Evolutionary conservation across 2,797 vertebrate genomes (phyloP), one percentile per base, ranked within the genome.

Genomic region (Sebastolobus altivelis): DNA sequence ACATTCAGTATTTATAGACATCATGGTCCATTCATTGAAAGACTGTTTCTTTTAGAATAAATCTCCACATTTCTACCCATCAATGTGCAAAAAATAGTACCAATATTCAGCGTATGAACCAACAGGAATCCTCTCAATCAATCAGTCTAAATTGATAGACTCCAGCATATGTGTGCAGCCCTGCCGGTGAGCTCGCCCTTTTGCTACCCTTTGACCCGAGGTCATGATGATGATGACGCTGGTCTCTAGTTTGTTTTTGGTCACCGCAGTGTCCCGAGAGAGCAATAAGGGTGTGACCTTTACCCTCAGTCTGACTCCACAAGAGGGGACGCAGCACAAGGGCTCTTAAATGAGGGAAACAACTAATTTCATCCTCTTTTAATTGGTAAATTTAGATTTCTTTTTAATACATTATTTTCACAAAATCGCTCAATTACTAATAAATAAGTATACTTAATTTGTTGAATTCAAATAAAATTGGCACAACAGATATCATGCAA

Each of bases 211-310:
- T 81, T 89, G 88, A 92, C 88, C 86, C 8, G 25, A 77, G 88
- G 88, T 83, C 80, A 81, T 5, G 37, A 71, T 67, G 46, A 49
- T 49, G 71, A 89, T 79, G 49, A 82, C 66, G 60, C 80, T 37
- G 67, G 72, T 40, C 33, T 79, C 55, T 37, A 59, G 54, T 75
- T 86, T 87, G 83, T 80, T 86, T 86, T 59, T 75, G 88, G 84
- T 89, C 83, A 88, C 66, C 69, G 60, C 65, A 72, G 61, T 61
- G 77, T 90, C 90, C 82, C 82, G 2, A 29, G 87, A 90, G 83
- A 88, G 83, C 75, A 87, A 88, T 87, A 79, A 77, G 83, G 31
- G 84, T 67, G 58, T 9, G 77, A 88, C 84, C 84, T 93, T 74
- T 80, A 63, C 46, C 85, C 87, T 74, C 16, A 20, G 65, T 60